Conservation (phyloP, 2,113 vertebrate genomes). For the Egretta garzetta region DNA sequence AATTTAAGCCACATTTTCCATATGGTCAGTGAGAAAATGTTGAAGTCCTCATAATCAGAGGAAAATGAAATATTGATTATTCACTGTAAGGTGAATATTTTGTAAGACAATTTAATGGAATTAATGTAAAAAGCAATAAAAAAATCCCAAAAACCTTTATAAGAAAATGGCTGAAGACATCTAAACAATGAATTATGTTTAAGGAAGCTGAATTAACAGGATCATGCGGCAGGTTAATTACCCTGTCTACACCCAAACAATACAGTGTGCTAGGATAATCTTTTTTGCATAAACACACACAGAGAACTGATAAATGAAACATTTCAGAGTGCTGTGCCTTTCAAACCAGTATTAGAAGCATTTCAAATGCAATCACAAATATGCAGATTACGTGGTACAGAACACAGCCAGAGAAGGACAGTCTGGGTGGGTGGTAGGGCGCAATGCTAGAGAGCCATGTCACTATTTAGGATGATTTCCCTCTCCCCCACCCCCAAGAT, state of each 20-base stretch:
- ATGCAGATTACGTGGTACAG: background rate
- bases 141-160: background rate
- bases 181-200: background rate
- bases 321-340: background rate
- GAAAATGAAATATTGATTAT: background rate
- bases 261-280: background rate
- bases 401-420: background rate
- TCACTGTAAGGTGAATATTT: background rate
- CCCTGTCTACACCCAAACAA: background rate
- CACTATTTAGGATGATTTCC: background rate
- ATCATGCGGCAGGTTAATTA: constrained; percentile 12
- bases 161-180: background rate
- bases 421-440: background rate
- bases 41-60: background rate
- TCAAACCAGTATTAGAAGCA: background rate
- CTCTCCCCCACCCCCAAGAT: too few relatives aligned
- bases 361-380: background rate
- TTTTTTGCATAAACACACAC: background rate
- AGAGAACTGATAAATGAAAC: background rate
- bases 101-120: background rate
- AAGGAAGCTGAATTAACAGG: background rate
- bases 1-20: background rate
- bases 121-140: background rate
- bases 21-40: background rate
- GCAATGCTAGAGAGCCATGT: background rate